These are phyloP conservation scores for Euschistus heros DNA, from an alignment of 1,140 invertebrate genomes.

Conservation along the genomic window DNA sequence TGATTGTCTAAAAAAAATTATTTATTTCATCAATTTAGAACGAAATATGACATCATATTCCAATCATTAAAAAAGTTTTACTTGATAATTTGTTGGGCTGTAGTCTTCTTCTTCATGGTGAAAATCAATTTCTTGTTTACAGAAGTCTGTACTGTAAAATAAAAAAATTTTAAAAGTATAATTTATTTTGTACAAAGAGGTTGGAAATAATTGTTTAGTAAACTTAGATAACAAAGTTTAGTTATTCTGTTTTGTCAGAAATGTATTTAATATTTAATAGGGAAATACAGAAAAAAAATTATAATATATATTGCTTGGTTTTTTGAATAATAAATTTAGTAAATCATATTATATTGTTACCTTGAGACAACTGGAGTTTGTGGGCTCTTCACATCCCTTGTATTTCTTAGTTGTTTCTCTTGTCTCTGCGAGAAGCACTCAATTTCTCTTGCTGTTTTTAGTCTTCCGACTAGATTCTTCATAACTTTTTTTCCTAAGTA, in stretches of 20 bases:
- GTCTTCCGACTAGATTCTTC: not conserved
- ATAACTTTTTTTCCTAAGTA: slow-evolving; percentile 1
- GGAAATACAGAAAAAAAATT: no score
- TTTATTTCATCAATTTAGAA: not conserved
- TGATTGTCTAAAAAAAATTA: not conserved
- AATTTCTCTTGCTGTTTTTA: not conserved
- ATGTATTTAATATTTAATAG: no score
- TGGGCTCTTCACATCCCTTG: not conserved
- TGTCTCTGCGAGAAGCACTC: not conserved
- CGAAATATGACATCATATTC: not conserved
- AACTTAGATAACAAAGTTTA: no score
- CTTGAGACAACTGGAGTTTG: slow-evolving; percentile 1
- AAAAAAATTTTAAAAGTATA: no score
- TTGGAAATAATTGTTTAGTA: no score
- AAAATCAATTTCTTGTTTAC: slow-evolving; percentile 14
- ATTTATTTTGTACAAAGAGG: no score
- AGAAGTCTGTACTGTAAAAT: slow-evolving; percentile 18
- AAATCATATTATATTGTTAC: not conserved
- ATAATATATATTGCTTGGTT: no score
- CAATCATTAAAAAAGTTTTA: not conserved
- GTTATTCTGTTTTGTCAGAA: no score
- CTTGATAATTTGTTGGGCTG: not conserved
- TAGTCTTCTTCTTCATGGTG: slow-evolving; percentile 2
- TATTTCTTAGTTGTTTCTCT: slow-evolving; percentile 1
- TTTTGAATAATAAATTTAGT: not conserved